Evolutionary conservation across 2,113 vertebrate genomes (phyloP).

Genomic region (Brachyistius frenatus): DNA sequence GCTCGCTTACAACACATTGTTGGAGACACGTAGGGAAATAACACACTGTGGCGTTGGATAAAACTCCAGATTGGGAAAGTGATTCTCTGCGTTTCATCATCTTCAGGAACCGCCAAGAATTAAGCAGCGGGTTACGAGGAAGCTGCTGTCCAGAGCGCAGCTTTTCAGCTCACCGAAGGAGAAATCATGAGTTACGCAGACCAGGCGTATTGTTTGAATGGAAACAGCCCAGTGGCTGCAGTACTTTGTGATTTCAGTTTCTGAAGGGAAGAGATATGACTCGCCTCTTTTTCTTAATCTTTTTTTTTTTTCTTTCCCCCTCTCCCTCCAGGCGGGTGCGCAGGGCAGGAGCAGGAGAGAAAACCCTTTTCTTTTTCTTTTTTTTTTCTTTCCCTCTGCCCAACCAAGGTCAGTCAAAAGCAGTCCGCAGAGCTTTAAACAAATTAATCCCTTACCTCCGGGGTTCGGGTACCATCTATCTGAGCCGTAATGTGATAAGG

Average conservation of each 20-base stretch:
- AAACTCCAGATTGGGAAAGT: slow-evolving; percentile 1
- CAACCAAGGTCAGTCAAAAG: slow-evolving; percentile 76
- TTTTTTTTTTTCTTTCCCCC: neutral
- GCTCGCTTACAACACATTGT: too few relatives aligned
- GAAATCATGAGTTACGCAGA: slow-evolving; percentile 44
- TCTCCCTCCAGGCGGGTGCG: slow-evolving; percentile 47
- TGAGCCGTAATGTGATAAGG: slow-evolving; percentile 80
- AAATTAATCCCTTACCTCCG: slow-evolving; percentile 82
- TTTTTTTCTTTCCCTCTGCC: slow-evolving; percentile 1
- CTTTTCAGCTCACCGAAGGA: slow-evolving; percentile 8
- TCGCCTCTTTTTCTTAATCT: slow-evolving; percentile 55
- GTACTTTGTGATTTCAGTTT: slow-evolving; percentile 41
- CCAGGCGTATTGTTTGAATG: slow-evolving; percentile 4
- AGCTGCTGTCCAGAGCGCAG: neutral
- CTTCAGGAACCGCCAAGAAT: slow-evolving; percentile 30
- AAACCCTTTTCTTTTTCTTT: slow-evolving; percentile 18
- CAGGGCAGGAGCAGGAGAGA: slow-evolving; percentile 25
- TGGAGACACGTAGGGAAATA: too few relatives aligned
- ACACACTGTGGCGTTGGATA: neutral
- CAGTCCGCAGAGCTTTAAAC: slow-evolving; percentile 77
- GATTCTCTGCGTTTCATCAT: slow-evolving; percentile 22
- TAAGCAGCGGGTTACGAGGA: neutral
- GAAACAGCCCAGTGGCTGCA: slow-evolving; percentile 28
- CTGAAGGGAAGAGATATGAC: slow-evolving; percentile 50
- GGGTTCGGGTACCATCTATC: slow-evolving; percentile 75